Percentiles rank a stretch among this genome's conserved stretches.
phyloP scores from a whole-genome alignment of 2,797 vertebrate species.

The Sarcoramphus papa region DNA sequence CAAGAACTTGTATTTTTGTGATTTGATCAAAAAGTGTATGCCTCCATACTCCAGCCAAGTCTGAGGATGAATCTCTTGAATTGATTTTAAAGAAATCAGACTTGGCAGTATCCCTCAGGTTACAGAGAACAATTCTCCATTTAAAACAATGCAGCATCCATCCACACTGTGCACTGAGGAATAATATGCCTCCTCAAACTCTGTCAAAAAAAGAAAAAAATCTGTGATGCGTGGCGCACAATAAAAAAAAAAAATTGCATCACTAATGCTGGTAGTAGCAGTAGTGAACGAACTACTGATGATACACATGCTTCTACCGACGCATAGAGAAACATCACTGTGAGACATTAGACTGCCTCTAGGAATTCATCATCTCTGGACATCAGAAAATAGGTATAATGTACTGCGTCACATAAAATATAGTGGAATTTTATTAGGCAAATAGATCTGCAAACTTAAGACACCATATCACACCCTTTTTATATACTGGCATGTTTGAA shows the following conservation, averaged over 20 bases:
- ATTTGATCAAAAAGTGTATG: not conserved
- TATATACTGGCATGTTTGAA: not conserved
- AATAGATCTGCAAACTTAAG: not conserved
- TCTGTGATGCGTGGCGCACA: not conserved
- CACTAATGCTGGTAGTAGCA: not conserved
- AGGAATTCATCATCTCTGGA: not conserved
- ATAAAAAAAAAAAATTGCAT: not conserved
- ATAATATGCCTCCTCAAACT: not conserved
- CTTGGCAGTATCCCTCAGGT: conserved; percentile 24
- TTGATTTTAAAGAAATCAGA: conserved; percentile 2
- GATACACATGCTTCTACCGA: not conserved
- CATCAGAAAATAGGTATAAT: not conserved
- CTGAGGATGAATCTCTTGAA: conserved; percentile 18
- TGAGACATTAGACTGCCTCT: not conserved
- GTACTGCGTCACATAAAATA: not conserved
- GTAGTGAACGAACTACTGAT: not conserved
- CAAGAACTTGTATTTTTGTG: not conserved
- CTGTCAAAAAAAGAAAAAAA: not conserved
- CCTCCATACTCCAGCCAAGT: not conserved
- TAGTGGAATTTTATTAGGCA: not conserved
- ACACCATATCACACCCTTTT: not conserved
- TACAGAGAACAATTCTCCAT: not conserved
- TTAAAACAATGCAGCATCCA: not conserved
- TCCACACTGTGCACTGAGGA: not conserved
- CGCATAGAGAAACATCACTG: not conserved